Evolutionary conservation across 1,140 invertebrate genomes (phyloP).

Genomic region (Dendrolimus punctatus): DNA sequence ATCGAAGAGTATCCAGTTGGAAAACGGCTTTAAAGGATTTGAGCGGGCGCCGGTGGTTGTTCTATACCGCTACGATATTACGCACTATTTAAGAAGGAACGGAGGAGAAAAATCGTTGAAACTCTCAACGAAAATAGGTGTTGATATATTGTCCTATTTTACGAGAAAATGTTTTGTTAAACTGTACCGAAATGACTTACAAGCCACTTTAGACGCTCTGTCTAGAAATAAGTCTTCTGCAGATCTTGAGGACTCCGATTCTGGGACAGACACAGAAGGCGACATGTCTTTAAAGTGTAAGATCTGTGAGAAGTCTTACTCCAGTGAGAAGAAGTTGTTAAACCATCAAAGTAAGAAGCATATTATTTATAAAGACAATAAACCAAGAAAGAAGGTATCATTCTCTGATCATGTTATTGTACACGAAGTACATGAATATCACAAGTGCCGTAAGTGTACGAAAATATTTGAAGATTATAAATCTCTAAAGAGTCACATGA

Average conservation of each 20-base stretch:
- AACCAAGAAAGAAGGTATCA: slow-evolving; percentile 43
- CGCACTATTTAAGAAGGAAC: slow-evolving; percentile 23
- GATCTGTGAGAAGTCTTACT: slow-evolving; percentile 41
- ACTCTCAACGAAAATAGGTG: background rate
- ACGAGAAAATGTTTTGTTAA: slow-evolving; percentile 24
- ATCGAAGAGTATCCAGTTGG: slow-evolving; percentile 17
- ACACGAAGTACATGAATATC: slow-evolving; percentile 47
- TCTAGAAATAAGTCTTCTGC: background rate
- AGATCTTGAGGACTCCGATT: slow-evolving; percentile 11
- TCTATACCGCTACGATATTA: slow-evolving; percentile 34
- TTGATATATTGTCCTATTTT: slow-evolving; percentile 6
- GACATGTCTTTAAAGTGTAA: slow-evolving; percentile 32
- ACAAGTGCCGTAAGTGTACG: slow-evolving; percentile 50
- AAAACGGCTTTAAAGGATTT: slow-evolving; percentile 35
- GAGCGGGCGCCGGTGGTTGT: slow-evolving; percentile 31
- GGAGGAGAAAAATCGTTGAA: slow-evolving; percentile 3
- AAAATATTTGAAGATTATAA: slow-evolving; percentile 46
- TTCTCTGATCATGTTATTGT: slow-evolving; percentile 51
- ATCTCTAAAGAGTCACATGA: slow-evolving; percentile 43
- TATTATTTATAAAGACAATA: slow-evolving; percentile 32
- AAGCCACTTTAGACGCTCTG: slow-evolving; percentile 17
- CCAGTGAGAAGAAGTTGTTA: slow-evolving; percentile 32
- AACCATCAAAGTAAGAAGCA: slow-evolving; percentile 53
- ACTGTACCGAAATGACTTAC: slow-evolving; percentile 31
- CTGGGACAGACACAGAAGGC: slow-evolving; percentile 7